phyloP scores from a whole-genome alignment of 2,888 invertebrate species.

The Oscheius sp. region DNA sequence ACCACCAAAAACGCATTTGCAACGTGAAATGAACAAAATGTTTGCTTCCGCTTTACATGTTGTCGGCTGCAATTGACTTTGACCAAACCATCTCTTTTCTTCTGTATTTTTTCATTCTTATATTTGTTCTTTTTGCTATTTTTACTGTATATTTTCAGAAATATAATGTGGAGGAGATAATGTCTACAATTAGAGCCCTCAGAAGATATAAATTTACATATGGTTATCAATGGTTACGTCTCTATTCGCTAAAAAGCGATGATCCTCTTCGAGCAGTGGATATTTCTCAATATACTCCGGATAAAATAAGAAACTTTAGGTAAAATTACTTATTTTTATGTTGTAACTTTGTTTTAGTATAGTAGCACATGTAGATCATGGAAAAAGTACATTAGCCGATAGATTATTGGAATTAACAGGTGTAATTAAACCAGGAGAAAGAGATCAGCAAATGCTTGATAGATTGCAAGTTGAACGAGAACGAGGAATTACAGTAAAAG shows the following conservation, averaged over 20 bases:
- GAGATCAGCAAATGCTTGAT: slow-evolving; percentile 47
- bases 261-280: slow-evolving; percentile 50
- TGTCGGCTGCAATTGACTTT: neutral
- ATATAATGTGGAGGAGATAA: neutral
- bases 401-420: slow-evolving; percentile 90
- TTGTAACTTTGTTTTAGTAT: slow-evolving; percentile 80
- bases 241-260: slow-evolving; percentile 6
- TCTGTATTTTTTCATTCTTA: neutral
- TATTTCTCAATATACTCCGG: slow-evolving; percentile 51
- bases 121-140: neutral
- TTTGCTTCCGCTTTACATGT: too few species aligned
- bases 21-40: neutral
- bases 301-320: slow-evolving; percentile 84
- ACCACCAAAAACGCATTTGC: slow-evolving; percentile 33
- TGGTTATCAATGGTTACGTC: neutral
- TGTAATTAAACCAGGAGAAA: slow-evolving; percentile 54
- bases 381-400: slow-evolving; percentile 96
- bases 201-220: neutral
- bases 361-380: slow-evolving; percentile 99
- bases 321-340: slow-evolving; percentile 6
- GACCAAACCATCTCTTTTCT: neutral
- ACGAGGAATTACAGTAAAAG: slow-evolving; percentile 97
- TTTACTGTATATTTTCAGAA: neutral
- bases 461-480: slow-evolving; percentile 85
- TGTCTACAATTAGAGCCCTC: neutral